Evolutionary conservation across 2,113 vertebrate genomes (phyloP).

Genomic region (Anarhynchus alexandrinus): DNA sequence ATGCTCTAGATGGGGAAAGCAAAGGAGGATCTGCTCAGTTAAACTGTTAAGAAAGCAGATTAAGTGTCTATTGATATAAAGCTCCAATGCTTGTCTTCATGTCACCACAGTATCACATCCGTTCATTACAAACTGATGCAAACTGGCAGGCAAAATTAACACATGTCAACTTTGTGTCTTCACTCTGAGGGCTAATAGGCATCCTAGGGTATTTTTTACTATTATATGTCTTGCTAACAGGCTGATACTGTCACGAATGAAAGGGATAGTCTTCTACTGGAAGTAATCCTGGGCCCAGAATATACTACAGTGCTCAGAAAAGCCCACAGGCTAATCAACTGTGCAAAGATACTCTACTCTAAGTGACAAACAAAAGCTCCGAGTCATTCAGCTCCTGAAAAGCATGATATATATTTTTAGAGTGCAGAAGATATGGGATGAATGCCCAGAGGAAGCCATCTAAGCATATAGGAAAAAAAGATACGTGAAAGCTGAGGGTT

Average conservation of each 20-base stretch:
- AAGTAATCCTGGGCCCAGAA: neutral
- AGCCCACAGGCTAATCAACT: neutral
- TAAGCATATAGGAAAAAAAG: neutral
- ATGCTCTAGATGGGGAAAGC: neutral
- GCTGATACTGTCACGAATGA: constrained; percentile 1
- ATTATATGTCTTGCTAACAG: neutral
- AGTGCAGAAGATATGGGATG: neutral
- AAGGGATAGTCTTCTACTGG: neutral
- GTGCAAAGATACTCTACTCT: neutral
- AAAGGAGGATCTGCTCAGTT: neutral
- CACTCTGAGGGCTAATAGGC: neutral
- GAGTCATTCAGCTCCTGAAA: neutral
- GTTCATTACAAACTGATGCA: constrained; percentile 23
- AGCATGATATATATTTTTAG: neutral
- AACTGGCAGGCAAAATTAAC: constrained; percentile 63
- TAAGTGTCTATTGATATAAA: constrained; percentile 21
- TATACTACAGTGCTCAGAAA: neutral
- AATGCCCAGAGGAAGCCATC: neutral
- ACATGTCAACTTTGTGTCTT: constrained; percentile 8
- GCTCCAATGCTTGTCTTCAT: neutral
- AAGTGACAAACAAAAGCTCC: neutral
- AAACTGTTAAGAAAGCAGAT: constrained; percentile 13
- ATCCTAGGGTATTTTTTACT: constrained; percentile 10
- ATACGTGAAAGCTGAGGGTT: neutral
- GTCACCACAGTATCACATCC: constrained; percentile 11